Evolutionary conservation across 2,888 invertebrate species (phyloP).

Genomic region (Brachyptera risi): DNA sequence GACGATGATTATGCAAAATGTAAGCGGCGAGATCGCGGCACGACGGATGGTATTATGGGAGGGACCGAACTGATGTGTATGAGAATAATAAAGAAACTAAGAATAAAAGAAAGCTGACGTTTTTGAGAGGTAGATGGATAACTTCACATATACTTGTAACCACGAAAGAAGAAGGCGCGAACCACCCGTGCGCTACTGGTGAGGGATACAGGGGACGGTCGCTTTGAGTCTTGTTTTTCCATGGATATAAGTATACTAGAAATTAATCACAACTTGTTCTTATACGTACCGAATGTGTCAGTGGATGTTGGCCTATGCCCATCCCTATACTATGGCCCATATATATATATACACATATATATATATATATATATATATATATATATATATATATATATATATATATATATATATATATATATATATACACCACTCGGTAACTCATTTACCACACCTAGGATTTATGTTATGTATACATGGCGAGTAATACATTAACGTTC

Average conservation of each 20-base stretch:
- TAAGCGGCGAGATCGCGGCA: background rate
- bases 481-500: slow-evolving; percentile 28
- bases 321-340: no score
- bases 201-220: no score
- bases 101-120: slow-evolving; percentile 24
- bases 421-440: no score
- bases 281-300: no score
- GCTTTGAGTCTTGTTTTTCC: no score
- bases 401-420: no score
- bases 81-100: slow-evolving; percentile 6
- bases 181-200: background rate
- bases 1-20: slow-evolving; percentile 20
- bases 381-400: no score
- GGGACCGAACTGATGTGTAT: background rate
- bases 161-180: background rate
- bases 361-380: no score
- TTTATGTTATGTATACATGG: slow-evolving; percentile 4
- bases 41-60: background rate
- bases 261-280: no score
- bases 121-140: slow-evolving; percentile 24
- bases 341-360: no score
- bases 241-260: no score
- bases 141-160: slow-evolving; percentile 1
- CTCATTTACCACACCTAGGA: background rate
- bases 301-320: no score